Evolutionary conservation across 2,888 invertebrate genomes (phyloP).

Genomic region (Tenthredo notha): DNA sequence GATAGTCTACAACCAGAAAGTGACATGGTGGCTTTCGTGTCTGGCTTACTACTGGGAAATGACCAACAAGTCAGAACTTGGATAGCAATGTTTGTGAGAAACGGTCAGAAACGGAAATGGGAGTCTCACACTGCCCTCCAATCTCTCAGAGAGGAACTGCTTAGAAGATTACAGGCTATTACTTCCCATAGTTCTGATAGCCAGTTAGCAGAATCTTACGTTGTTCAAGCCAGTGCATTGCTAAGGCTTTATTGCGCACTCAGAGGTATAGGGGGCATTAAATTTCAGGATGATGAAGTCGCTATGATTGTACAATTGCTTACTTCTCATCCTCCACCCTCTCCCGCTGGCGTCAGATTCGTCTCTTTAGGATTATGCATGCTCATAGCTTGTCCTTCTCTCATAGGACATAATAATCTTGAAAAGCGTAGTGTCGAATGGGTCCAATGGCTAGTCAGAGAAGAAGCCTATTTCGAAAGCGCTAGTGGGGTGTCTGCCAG

Average conservation of each 20-base stretch:
- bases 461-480: constrained; percentile 93
- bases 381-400: constrained; percentile 95
- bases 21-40: constrained; percentile 90
- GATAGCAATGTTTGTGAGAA: constrained; percentile 95
- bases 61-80: constrained; percentile 94
- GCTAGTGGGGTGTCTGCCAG: constrained; percentile 92
- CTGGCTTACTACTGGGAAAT: constrained; percentile 93
- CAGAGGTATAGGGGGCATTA: constrained; percentile 94
- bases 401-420: constrained; percentile 84
- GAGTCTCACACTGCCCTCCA: constrained; percentile 87
- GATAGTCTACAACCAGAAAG: constrained; percentile 71
- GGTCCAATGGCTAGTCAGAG: constrained; percentile 95
- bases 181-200: constrained; percentile 83
- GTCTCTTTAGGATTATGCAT: constrained; percentile 96
- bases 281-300: constrained; percentile 96
- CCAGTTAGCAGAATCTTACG: constrained; percentile 83
- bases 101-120: constrained; percentile 91
- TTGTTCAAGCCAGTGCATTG: constrained; percentile 94
- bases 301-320: constrained; percentile 90
- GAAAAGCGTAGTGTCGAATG: constrained; percentile 95
- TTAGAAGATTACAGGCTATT: constrained; percentile 85
- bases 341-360: constrained; percentile 95
- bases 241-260: constrained; percentile 95
- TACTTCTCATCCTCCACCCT: constrained; percentile 93
- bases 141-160: constrained; percentile 87